phyloP scores from a whole-genome alignment of 92 coral and sea anemone species.

The Phenganax marumi region DNA sequence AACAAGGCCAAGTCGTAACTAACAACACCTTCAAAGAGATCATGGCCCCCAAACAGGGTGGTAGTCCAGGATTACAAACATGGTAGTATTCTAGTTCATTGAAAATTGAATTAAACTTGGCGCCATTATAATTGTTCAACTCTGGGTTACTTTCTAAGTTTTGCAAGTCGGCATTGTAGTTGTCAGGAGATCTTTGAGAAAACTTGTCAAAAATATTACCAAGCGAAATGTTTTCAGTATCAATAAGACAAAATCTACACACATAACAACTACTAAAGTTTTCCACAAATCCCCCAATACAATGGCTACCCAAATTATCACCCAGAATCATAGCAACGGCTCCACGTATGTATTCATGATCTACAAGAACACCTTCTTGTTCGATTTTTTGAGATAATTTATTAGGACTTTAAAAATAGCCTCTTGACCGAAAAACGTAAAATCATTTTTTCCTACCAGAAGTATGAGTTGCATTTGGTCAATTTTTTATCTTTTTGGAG shows the following conservation, averaged over 20 bases:
- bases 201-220: conserved; percentile 18
- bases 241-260: conserved; percentile 24
- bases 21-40: neutral
- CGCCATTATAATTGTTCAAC: neutral
- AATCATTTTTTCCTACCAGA: conserved; percentile 8
- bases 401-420: conserved; percentile 8
- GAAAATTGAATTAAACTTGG: neutral
- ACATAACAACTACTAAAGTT: conserved; percentile 20
- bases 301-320: conserved; percentile 31
- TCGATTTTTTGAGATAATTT: conserved; percentile 23
- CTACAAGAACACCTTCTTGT: conserved; percentile 18
- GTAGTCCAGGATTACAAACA: neutral
- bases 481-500: conserved; percentile 14
- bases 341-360: conserved; percentile 2
- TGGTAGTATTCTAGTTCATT: neutral
- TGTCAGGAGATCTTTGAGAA: neutral
- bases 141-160: conserved; percentile 5
- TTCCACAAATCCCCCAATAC: conserved; percentile 26
- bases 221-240: neutral
- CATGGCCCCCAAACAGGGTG: conserved; percentile 5
- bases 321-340: conserved; percentile 17
- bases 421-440: conserved; percentile 23
- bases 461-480: conserved; percentile 25
- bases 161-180: conserved; percentile 15
- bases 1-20: neutral